Percentiles rank a stretch among this genome's conserved stretches.
Evolutionary conservation across 2,888 invertebrate genomes (phyloP).

Genomic region (Pharmacophagus antenor): DNA sequence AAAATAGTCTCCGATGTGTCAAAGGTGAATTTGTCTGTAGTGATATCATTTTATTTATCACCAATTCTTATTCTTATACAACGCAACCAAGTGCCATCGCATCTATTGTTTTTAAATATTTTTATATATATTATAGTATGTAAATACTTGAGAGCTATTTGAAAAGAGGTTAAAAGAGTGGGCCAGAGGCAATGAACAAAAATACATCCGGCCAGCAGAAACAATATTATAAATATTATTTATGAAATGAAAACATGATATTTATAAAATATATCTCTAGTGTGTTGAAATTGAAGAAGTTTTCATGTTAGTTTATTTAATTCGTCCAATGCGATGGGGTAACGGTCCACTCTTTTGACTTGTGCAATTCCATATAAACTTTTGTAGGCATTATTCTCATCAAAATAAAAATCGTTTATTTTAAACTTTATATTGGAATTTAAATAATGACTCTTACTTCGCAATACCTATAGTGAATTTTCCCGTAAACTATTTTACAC

Average conservation of each 20-base stretch:
- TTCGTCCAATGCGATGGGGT: constrained; percentile 49
- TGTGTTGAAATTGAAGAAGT: constrained; percentile 37
- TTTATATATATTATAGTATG: constrained; percentile 64
- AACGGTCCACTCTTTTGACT: constrained; percentile 59
- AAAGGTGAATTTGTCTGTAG: constrained; percentile 39
- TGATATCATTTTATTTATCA: constrained; percentile 45
- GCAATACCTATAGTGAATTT: too few species aligned
- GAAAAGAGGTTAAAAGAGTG: constrained; percentile 58
- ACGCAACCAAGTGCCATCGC: constrained; percentile 79
- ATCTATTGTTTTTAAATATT: constrained; percentile 73
- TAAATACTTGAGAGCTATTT: constrained; percentile 64
- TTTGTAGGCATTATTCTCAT: constrained; percentile 45
- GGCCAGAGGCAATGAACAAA: constrained; percentile 49
- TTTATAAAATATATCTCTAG: constrained; percentile 50
- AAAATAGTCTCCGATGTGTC: constrained; percentile 49
- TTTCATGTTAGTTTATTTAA: constrained; percentile 47
- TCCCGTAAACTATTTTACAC: neutral
- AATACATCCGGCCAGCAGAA: constrained; percentile 65
- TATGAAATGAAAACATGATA: constrained; percentile 40
- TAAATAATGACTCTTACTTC: constrained; percentile 36
- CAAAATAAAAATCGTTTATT: too few species aligned
- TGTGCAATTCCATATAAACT: constrained; percentile 31
- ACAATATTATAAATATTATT: constrained; percentile 38
- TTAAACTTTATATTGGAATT: constrained; percentile 57
- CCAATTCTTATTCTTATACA: constrained; percentile 56